phyloP scores from a whole-genome alignment of 2,113 vertebrate genomes.

The Casuarius casuarius region DNA sequence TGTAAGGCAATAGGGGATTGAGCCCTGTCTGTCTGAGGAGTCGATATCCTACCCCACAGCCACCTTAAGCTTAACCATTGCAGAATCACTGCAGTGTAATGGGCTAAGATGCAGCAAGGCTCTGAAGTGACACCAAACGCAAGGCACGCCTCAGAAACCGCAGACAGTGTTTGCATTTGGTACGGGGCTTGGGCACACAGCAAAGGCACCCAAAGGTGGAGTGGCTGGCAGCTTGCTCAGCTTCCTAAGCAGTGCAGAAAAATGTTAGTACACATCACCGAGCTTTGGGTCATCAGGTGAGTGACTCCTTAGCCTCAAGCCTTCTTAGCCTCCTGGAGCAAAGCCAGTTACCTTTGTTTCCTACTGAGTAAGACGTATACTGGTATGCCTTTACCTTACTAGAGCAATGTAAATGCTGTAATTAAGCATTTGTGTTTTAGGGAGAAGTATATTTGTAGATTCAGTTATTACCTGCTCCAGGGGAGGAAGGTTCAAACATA shows the following conservation, averaged over 20 bases:
- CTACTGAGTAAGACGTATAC: not conserved
- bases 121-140: not conserved
- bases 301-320: rapidly evolving
- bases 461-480: conserved; percentile 85
- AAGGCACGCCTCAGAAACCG: not conserved
- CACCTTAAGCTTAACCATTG: not conserved
- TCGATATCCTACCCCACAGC: not conserved
- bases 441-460: not conserved
- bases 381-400: not conserved
- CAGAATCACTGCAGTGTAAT: not conserved
- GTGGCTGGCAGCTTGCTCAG: not conserved
- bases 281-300: not conserved
- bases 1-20: not conserved
- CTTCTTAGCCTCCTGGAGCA: not conserved
- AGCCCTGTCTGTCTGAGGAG: not conserved
- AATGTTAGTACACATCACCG: not conserved
- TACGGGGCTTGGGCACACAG: not conserved
- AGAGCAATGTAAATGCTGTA: not conserved
- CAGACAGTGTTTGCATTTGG: not conserved
- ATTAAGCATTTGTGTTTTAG: not conserved
- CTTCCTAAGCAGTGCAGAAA: not conserved
- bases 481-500: conserved; percentile 93
- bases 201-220: not conserved
- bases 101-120: not conserved
- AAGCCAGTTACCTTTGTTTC: rapidly evolving